These are phyloP conservation scores for Dasypus novemcinctus DNA, from an alignment of 2,113 vertebrate species.

Conservation along the genomic window DNA sequence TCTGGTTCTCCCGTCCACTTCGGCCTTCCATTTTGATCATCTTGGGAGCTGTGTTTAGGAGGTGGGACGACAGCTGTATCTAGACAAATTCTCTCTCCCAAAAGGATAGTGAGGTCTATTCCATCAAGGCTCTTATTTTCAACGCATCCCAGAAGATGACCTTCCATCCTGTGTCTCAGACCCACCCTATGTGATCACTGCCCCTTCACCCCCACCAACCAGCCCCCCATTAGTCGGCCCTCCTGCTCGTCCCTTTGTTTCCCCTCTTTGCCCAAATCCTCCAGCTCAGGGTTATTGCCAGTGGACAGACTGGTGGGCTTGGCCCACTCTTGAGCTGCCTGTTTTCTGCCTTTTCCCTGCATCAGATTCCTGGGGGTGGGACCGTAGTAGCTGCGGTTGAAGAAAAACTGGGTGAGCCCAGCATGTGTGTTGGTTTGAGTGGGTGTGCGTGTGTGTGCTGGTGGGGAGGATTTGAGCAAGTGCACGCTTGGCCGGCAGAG, in stretches of 20 bases:
- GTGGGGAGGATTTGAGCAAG: background rate
- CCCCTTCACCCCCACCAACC: background rate
- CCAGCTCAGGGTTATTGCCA: background rate
- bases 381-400: background rate
- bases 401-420: conserved; percentile 4
- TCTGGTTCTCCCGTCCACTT: background rate
- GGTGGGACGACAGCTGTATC: background rate
- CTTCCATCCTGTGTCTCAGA: background rate
- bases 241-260: background rate
- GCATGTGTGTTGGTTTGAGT: conserved; percentile 53
- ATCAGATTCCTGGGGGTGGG: background rate
- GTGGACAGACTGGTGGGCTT: background rate
- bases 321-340: background rate
- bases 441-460: background rate
- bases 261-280: background rate
- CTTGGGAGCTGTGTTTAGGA: background rate
- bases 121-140: background rate
- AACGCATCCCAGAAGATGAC: background rate
- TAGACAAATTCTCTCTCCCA: background rate
- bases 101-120: background rate
- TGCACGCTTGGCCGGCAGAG: background rate
- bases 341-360: background rate
- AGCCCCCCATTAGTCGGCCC: too few species aligned
- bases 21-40: background rate
- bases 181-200: background rate